These are phyloP conservation scores for Grammomys dolichurus DNA, from an alignment of 2,113 vertebrate genomes.

Conservation along the genomic window DNA sequence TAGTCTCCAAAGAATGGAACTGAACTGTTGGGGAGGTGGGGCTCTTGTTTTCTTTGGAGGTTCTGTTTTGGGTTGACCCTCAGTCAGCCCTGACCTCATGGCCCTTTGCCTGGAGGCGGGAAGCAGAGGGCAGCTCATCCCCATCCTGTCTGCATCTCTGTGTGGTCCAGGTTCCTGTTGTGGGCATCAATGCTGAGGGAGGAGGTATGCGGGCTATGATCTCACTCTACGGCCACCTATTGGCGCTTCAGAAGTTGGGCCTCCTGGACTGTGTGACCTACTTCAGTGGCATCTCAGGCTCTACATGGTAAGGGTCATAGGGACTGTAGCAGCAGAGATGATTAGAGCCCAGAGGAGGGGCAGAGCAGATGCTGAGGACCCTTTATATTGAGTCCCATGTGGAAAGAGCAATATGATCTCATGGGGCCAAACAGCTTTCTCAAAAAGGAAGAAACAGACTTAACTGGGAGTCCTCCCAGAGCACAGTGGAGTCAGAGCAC, in stretches of 20 bases:
- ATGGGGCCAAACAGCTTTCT: neutral
- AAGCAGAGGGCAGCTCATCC: neutral
- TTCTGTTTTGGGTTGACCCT: neutral
- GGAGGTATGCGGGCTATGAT: slow-evolving; percentile 92
- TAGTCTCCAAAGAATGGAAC: neutral
- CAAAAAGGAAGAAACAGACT: neutral
- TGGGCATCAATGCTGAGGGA: slow-evolving; percentile 90
- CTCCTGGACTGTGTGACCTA: slow-evolving; percentile 91
- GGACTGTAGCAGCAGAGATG: neutral
- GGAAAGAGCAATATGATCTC: neutral
- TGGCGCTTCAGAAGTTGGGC: slow-evolving; percentile 89
- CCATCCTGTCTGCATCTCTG: neutral
- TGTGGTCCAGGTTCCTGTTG: slow-evolving; percentile 88
- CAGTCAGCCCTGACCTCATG: neutral
- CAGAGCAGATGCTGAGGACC: neutral
- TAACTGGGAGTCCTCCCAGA: neutral
- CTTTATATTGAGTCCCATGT: neutral
- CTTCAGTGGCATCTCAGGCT: slow-evolving; percentile 91
- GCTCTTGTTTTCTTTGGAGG: neutral
- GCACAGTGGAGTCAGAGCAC: neutral
- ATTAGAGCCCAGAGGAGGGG: neutral
- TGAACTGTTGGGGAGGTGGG: neutral
- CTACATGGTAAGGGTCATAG: slow-evolving; percentile 90
- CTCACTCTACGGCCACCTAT: slow-evolving; percentile 88
- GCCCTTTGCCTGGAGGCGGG: neutral